phyloP scores from a whole-genome alignment of 1,140 invertebrate genomes.

The Heliconius melpomene region DNA sequence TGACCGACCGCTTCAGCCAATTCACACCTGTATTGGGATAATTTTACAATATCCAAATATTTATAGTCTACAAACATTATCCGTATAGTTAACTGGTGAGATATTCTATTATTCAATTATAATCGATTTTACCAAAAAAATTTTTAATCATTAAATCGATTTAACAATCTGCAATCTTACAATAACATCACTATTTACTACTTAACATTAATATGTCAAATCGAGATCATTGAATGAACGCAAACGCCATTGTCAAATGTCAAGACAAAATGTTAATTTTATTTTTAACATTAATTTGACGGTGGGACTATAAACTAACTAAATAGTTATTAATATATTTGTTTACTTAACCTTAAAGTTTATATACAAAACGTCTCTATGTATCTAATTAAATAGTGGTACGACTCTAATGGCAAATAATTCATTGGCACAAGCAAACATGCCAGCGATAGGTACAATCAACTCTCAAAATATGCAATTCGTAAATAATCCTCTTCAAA shows the following conservation, averaged over 20 bases:
- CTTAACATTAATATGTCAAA: neutral
- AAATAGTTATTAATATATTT: neutral
- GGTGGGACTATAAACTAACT: neutral
- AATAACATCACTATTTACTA: neutral
- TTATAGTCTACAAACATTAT: too few species aligned
- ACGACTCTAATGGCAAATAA: conserved; percentile 50
- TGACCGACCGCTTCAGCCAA: too few species aligned
- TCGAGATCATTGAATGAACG: neutral
- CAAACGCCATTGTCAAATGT: neutral
- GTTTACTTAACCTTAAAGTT: neutral
- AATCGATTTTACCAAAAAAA: neutral
- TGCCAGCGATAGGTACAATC: conserved; percentile 65
- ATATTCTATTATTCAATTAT: neutral
- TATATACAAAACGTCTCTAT: neutral
- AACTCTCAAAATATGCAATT: conserved; percentile 61
- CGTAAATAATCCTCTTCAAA: conserved; percentile 69
- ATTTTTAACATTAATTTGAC: neutral
- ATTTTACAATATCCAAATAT: too few species aligned
- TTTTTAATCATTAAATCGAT: neutral
- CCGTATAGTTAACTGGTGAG: too few species aligned
- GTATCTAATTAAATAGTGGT: neutral
- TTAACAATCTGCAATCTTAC: neutral
- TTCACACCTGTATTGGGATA: too few species aligned
- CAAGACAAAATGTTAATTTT: neutral
- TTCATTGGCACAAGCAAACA: conserved; percentile 56